A percentile compares a stretch with the other conserved stretches of the same genome.
These are phyloP conservation scores for Phragmatobia fuliginosa DNA, from an alignment of 2,888 invertebrate species.

Conservation along the genomic window DNA sequence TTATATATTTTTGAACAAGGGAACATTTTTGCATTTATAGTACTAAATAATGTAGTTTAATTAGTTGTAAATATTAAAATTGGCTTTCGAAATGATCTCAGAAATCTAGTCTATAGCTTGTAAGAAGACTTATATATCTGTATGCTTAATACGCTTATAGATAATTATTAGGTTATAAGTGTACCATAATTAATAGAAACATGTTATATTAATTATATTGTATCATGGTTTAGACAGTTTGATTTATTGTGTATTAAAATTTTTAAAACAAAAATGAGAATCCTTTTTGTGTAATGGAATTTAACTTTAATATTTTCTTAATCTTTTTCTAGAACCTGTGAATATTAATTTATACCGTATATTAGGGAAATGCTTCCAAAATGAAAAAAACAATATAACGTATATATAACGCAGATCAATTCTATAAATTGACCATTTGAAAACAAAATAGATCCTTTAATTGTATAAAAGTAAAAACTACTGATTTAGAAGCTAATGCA, in stretches of 20 bases:
- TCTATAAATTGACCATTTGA: no score
- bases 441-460: no score
- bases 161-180: not conserved
- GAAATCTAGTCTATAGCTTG: conserved; percentile 60
- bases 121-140: conserved; percentile 15
- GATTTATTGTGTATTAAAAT: no score
- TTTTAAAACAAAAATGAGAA: not conserved
- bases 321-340: not conserved
- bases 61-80: conserved; percentile 45
- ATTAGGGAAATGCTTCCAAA: not conserved
- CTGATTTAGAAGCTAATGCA: not conserved
- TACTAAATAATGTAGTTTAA: conserved; percentile 6
- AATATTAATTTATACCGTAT: not conserved
- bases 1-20: not conserved
- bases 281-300: not conserved
- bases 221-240: no score
- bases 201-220: not conserved
- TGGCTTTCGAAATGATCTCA: conserved; percentile 77
- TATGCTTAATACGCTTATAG: conserved; percentile 18
- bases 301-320: no score
- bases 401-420: no score
- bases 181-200: not conserved
- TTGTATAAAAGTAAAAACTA: not conserved
- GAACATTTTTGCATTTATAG: conserved; percentile 16
- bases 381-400: no score